Conservation (phyloP, 1,140 invertebrate genomes). For the Conus ventricosus region DNA sequence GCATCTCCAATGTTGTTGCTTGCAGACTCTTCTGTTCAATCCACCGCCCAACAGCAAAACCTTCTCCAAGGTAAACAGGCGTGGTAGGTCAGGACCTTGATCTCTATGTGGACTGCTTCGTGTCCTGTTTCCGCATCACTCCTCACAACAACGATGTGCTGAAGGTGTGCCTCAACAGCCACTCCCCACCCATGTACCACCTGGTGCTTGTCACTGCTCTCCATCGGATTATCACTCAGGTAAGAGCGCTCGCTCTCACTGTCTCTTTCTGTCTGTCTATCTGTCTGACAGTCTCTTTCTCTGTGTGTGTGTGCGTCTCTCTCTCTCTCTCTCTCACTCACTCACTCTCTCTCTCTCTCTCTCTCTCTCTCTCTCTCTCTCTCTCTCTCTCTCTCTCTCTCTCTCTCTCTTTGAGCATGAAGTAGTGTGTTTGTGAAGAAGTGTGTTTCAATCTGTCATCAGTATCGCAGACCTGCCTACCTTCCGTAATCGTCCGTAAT, state of each 20-base stretch:
- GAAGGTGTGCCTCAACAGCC: constrained; percentile 94
- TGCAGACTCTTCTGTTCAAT: constrained; percentile 90
- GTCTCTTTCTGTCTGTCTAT: background rate
- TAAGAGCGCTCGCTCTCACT: constrained; percentile 70
- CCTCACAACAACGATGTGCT: constrained; percentile 96
- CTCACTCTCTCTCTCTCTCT: too few species aligned
- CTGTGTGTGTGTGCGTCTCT: background rate
- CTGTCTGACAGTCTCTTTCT: background rate
- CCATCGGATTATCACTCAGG: constrained; percentile 81
- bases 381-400: too few species aligned
- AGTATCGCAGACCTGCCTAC: too few species aligned
- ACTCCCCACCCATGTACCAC: constrained; percentile 91
- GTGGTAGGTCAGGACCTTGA: constrained; percentile 91
- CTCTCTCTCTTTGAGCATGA: too few species aligned
- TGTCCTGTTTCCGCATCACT: constrained; percentile 97
- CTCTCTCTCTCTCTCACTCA: background rate
- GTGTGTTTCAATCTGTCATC: too few species aligned
- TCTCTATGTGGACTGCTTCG: constrained; percentile 97
- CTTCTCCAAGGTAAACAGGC: constrained; percentile 88
- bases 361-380: too few species aligned
- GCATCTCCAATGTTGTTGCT: background rate
- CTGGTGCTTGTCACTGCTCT: constrained; percentile 95
- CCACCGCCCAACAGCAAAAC: constrained; percentile 83
- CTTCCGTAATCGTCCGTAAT: too few species aligned
- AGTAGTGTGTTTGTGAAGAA: too few species aligned